These are phyloP conservation scores for Terebella lapidaria DNA, from an alignment of 2,888 invertebrate genomes.

Conservation along the genomic window DNA sequence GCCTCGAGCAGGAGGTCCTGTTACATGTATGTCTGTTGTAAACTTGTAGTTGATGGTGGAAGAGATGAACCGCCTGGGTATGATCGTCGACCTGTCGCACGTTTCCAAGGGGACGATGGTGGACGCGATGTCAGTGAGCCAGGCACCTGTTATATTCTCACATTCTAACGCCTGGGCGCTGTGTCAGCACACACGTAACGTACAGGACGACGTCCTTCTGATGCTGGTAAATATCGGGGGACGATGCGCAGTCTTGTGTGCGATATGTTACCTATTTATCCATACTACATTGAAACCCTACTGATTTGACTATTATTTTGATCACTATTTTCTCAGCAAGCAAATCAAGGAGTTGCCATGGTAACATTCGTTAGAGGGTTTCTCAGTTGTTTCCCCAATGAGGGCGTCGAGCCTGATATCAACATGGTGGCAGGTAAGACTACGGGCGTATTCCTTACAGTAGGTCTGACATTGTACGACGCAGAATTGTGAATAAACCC, in stretches of 20 bases:
- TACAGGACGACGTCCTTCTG: slow-evolving; percentile 76
- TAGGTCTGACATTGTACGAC: no score
- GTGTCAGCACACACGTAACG: slow-evolving; percentile 83
- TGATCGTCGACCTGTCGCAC: slow-evolving; percentile 71
- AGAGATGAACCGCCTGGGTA: slow-evolving; percentile 84
- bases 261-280: no score
- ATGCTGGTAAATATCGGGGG: slow-evolving; percentile 28
- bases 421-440: slow-evolving; percentile 1
- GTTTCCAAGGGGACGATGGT: slow-evolving; percentile 74
- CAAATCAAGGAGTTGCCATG: slow-evolving; percentile 80
- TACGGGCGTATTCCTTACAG: no score
- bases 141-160: slow-evolving; percentile 87
- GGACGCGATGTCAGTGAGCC: slow-evolving; percentile 74
- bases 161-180: slow-evolving; percentile 83
- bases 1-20: not conserved
- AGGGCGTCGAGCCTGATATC: not conserved
- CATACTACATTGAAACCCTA: no score
- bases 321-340: slow-evolving; percentile 55
- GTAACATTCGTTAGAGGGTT: slow-evolving; percentile 77
- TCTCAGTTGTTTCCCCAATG: not conserved
- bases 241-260: no score
- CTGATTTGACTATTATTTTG: no score
- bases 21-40: not conserved
- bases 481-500: no score
- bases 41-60: slow-evolving; percentile 64